Percentiles rank a stretch among this genome's conserved stretches.
These are phyloP conservation scores for Triplophysa siluroides DNA, from an alignment of 2,113 vertebrate species.

Conservation along the genomic window DNA sequence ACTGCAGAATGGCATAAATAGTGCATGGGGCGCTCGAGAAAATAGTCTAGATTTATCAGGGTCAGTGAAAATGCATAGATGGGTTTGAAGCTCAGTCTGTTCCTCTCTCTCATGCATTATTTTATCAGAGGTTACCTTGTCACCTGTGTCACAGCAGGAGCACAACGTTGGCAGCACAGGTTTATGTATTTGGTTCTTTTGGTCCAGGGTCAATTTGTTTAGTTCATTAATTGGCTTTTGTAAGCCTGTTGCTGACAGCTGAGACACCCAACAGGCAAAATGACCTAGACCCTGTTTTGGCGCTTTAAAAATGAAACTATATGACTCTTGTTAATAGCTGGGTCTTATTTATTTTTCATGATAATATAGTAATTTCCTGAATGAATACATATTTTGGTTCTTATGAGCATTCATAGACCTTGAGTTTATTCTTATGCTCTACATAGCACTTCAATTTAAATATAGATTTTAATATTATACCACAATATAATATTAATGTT, in stretches of 20 bases:
- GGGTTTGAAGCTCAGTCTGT: not conserved
- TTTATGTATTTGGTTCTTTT: constrained; percentile 24
- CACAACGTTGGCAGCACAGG: constrained; percentile 3
- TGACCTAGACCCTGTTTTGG: constrained; percentile 2
- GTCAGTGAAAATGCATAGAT: not conserved
- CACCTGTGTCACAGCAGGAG: constrained; percentile 16
- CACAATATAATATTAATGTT: constrained; percentile 19
- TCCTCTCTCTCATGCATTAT: constrained; percentile 13
- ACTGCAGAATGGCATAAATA: constrained; percentile 28
- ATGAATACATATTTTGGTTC: constrained; percentile 1
- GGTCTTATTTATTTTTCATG: too few relatives aligned
- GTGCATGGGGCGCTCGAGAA: constrained; percentile 13
- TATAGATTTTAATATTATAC: constrained; percentile 4
- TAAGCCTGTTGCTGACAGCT: constrained; percentile 15
- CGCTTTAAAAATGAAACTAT: not conserved
- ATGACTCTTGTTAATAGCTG: too few relatives aligned
- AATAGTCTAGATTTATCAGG: constrained; percentile 4
- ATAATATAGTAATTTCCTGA: not conserved
- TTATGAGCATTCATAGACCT: not conserved
- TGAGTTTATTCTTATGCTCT: not conserved
- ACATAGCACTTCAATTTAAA: constrained; percentile 12
- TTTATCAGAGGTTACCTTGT: constrained; percentile 23
- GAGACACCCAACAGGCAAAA: constrained; percentile 2
- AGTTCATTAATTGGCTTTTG: constrained; percentile 8
- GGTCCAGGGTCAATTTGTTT: not conserved